Evolutionary conservation across 2,113 vertebrate species (phyloP), one percentile per base, ranked within the genome.

Genomic region (Anthoscopus minutus): DNA sequence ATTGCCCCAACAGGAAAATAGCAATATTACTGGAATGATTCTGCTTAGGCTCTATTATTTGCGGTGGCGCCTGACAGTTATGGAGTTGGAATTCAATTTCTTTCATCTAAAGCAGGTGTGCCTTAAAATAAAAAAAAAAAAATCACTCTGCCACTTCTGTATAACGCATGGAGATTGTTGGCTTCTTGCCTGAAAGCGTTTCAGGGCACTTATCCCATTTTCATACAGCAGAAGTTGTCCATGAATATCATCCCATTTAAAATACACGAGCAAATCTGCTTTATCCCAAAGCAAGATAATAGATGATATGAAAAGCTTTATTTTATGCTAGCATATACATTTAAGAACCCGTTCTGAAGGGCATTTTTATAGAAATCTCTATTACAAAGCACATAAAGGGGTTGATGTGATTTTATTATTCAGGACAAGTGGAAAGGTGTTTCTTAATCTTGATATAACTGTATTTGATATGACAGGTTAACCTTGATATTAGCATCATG

Each of bases 41-140:
- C 31, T 1, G 88, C 94, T 95, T 77, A 70, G 88, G 87, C 93
- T 91, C 91, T 90, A 76, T 96, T 96, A 97, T 97, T 97, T 95
- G 94, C 25, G 0, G 67, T 95, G 96, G 64, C 4, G 7, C 95
- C 83, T 96, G 97, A 96, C 91, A 96, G 81, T 88, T 96, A 94
- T 95, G 95, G 85, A 96, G 81, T 79, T 81, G 58, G 66, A 96
- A 97, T 97, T 96, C 94, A 94, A 96, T 96, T 97, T 95, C 90
- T 95, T 96, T 92, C 95, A 60, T 91, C 81, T 66, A 81, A 96
- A 96, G 86, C 92, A 96, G 71, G 83, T 88, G 47, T 56, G 65
- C 80, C 91, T 95, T 86, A 77, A 88, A 66, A 64, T 69, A 74
- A 83, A 72, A 35, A 45, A 94, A 94, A 76, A 56, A 60, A 94